phyloP scores from a whole-genome alignment of 2,113 vertebrate species.

The Pteruthius melanotis region DNA sequence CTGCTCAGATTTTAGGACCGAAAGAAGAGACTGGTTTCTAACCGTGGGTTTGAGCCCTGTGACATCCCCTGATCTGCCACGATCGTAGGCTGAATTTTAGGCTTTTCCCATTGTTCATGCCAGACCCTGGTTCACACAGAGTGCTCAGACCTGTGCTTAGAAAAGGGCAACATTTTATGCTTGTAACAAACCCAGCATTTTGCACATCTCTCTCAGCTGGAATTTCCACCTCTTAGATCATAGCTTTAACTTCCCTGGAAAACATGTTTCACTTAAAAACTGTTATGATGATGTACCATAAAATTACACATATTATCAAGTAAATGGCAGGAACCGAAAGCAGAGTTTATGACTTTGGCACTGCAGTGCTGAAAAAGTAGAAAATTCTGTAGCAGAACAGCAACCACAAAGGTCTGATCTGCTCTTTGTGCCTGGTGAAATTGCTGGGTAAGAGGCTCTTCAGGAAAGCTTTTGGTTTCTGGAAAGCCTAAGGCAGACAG shows the following conservation, averaged over 20 bases:
- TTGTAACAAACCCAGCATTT: not conserved
- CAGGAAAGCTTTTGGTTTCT: not conserved
- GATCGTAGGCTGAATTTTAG: not conserved
- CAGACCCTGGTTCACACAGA: rapidly evolving
- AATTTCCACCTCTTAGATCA: not conserved
- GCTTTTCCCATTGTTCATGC: not conserved
- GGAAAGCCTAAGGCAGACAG: not conserved
- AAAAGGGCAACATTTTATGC: not conserved
- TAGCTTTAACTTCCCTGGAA: not conserved
- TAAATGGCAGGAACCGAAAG: not conserved
- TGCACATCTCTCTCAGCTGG: not conserved
- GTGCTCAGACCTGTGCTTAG: not conserved
- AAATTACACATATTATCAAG: not conserved
- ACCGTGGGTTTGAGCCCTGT: not conserved
- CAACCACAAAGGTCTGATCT: not conserved
- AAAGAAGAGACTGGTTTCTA: not conserved
- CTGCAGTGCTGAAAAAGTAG: not conserved
- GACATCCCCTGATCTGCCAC: not conserved
- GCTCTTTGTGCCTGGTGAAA: not conserved
- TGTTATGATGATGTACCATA: not conserved
- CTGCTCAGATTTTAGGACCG: not conserved
- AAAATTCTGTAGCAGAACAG: not conserved
- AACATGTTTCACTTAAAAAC: not conserved
- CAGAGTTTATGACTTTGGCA: not conserved
- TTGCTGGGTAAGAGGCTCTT: not conserved